A percentile compares a stretch with the other conserved stretches of the same genome.
These are phyloP conservation scores for Lampris megalopsis DNA, from an alignment of 2,113 vertebrate species.

Conservation along the genomic window DNA sequence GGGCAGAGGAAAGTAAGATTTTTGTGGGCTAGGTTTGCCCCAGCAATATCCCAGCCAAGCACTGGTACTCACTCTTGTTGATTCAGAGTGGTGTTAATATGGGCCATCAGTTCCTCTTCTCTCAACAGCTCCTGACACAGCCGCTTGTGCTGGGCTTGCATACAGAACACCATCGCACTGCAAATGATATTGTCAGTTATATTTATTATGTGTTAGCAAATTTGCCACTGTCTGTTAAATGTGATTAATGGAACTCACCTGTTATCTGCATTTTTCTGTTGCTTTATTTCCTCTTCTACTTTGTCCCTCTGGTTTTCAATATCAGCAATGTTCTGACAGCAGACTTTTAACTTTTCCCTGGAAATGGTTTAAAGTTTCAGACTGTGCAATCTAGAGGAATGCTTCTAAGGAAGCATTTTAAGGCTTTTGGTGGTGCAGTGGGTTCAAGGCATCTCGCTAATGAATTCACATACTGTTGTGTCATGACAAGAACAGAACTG, in stretches of 20 bases:
- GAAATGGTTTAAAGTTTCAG: not conserved
- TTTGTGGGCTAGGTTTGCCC: too few species aligned
- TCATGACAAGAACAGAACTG: conserved; percentile 21
- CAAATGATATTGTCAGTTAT: conserved; percentile 4
- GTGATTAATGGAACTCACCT: conserved; percentile 74
- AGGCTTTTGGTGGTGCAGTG: not conserved
- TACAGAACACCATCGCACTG: conserved; percentile 82
- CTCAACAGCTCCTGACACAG: conserved; percentile 80
- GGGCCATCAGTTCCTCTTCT: conserved; percentile 79
- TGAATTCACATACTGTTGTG: conserved; percentile 24
- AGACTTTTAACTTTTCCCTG: conserved; percentile 80
- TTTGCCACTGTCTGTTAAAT: not conserved
- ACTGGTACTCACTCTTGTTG: conserved; percentile 84
- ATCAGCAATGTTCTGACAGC: conserved; percentile 72
- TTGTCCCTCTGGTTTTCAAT: conserved; percentile 78
- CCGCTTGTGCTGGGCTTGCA: conserved; percentile 74
- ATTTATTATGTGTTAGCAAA: too few species aligned
- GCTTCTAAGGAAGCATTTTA: not conserved
- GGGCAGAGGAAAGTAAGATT: too few species aligned
- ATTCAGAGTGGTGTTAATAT: conserved; percentile 65
- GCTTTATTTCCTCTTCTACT: conserved; percentile 76
- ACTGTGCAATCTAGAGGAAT: too few species aligned
- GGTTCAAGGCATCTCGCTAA: conserved; percentile 15
- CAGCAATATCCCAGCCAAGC: not conserved
- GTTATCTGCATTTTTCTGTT: conserved; percentile 78